phyloP scores from a whole-genome alignment of 2,888 invertebrate genomes.

The Phlogophora meticulosa region DNA sequence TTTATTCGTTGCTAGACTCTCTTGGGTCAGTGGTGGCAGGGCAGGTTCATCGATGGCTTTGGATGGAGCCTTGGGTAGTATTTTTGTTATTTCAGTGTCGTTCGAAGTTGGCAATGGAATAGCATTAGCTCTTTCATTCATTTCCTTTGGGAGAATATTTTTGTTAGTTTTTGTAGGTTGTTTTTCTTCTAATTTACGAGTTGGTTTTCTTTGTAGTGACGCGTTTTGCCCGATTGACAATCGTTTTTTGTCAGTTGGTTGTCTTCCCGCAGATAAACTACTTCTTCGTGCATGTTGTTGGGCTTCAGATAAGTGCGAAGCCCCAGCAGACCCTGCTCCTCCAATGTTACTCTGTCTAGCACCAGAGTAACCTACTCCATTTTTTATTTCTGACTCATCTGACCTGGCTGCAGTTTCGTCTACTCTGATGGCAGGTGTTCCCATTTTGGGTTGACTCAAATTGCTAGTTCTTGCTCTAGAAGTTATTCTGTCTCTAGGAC shows the following conservation, averaged over 20 bases:
- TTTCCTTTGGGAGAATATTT: neutral
- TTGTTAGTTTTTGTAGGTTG: conserved; percentile 17
- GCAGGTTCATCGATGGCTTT: neutral
- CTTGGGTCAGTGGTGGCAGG: conserved; percentile 6
- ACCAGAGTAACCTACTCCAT: neutral
- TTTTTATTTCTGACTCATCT: conserved; percentile 1
- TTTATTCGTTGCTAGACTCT: conserved; percentile 36
- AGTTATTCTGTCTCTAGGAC: conserved; percentile 3
- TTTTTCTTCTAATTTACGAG: conserved; percentile 36
- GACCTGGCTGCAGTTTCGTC: conserved; percentile 4
- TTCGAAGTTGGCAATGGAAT: neutral
- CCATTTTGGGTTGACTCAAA: conserved; percentile 17
- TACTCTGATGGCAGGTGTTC: conserved; percentile 7
- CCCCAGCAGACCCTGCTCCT: conserved; percentile 1
- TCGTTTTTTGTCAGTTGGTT: conserved; percentile 35
- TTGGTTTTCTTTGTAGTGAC: conserved; percentile 14
- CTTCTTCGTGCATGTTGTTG: conserved; percentile 30
- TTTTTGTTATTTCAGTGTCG: conserved; percentile 4
- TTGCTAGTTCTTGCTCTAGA: neutral
- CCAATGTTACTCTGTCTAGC: conserved; percentile 2
- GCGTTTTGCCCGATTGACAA: conserved; percentile 30
- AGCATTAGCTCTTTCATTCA: neutral
- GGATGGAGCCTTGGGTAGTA: neutral
- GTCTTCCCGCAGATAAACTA: conserved; percentile 19
- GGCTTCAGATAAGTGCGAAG: conserved; percentile 18